These are phyloP conservation scores for Setipinna tenuifilis DNA, from an alignment of 2,797 vertebrate genomes.

Conservation along the genomic window DNA sequence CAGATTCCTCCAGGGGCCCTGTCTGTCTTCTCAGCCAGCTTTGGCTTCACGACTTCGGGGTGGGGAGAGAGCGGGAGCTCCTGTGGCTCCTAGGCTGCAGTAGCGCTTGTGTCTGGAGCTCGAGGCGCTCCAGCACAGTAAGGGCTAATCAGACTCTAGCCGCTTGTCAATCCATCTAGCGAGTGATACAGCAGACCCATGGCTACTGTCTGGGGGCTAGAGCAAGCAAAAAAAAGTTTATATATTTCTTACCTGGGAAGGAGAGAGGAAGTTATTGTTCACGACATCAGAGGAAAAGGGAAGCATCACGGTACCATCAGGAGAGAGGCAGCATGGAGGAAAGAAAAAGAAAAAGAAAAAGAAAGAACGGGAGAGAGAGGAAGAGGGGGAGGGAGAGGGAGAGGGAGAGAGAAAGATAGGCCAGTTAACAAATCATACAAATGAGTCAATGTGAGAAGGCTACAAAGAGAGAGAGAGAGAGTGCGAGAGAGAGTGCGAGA, in stretches of 20 bases:
- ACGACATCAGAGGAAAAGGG: neutral
- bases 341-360: neutral
- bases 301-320: neutral
- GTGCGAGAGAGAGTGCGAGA: slow-evolving; percentile 42
- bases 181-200: neutral
- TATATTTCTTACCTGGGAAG: slow-evolving; percentile 16
- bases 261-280: neutral
- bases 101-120: neutral
- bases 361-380: slow-evolving; percentile 11
- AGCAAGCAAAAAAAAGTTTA: neutral
- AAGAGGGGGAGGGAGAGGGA: neutral
- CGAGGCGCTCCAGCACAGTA: neutral
- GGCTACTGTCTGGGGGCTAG: neutral
- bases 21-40: neutral
- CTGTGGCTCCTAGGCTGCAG: neutral
- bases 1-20: neutral
- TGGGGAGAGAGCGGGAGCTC: neutral
- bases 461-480: slow-evolving; percentile 42
- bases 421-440: slow-evolving; percentile 15
- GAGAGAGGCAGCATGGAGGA: neutral
- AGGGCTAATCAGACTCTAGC: neutral
- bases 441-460: slow-evolving; percentile 39
- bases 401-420: slow-evolving; percentile 1
- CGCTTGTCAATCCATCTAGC: neutral
- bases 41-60: neutral